Base-by-base conservation (phyloP, 2,797 vertebrate species). In the Myoxocephalus aenaeus region DNA sequence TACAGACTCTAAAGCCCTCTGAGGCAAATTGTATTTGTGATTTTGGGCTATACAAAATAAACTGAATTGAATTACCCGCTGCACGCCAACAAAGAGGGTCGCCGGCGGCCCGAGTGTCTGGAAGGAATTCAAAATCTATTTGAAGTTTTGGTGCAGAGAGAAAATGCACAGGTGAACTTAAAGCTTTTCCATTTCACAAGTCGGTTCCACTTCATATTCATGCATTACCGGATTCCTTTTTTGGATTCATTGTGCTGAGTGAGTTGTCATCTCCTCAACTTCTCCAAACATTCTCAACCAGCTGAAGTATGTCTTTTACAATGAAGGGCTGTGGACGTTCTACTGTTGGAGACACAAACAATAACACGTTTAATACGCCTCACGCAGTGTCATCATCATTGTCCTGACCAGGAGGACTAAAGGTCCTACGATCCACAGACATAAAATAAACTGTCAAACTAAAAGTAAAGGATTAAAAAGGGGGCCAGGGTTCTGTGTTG, bases 31-130 rank as follows among this genome's bases (percentile, higher is more conserved):
- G n/a, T n/a, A n/a, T n/a, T n/a, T n/a, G 25, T 27, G 25, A 27
- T 27, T 27, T 27, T 1, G 1, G 2, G 25, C 25, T 27, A 2
- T 27, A 27, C 25, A 27, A 27, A 27, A 27, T 27, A 27, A 27
- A 27, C 25, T 27, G 25, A 27, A 27, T 27, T 27, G 25, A 27
- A 27, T 27, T 27, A 27, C 25, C 25, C n/a, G n/a, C n/a, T n/a
- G n/a, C n/a, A n/a, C n/a, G 68, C 29, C 66, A 32, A 4, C 73
- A 73, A 88, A 89, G 83, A 65, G 73, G 81, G 79, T 86, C 87
- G 82, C 70, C 8, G 58, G 69, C 75, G 73, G 72, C 73, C 76
- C 8, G 69, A 70, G 73, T n/a, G 25, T 70, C 46, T 85, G 79
- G 40, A 65, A 48, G 66, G 65, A 79, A 83, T 79, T 80, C 62